phyloP scores from a whole-genome alignment of 2,113 vertebrate genomes.

The Peucedramus taeniatus region DNA sequence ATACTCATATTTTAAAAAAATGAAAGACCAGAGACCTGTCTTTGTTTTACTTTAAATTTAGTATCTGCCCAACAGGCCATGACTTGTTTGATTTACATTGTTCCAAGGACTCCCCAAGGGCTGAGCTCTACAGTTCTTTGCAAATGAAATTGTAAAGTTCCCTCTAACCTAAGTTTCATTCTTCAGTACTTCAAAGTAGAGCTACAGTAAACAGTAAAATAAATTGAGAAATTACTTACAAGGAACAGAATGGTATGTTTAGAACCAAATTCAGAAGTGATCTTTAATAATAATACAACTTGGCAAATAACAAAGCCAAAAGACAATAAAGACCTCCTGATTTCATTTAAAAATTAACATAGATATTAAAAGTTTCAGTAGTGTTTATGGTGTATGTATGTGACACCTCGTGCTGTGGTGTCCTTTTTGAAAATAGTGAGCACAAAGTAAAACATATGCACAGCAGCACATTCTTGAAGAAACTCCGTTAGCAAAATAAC shows the following conservation, averaged over 20 bases:
- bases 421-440: neutral
- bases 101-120: neutral
- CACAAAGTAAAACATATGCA: neutral
- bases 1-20: neutral
- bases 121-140: neutral
- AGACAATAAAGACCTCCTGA: neutral
- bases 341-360: neutral
- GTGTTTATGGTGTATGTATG: neutral
- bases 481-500: neutral
- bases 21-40: neutral
- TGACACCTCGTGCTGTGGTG: neutral
- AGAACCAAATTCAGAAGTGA: neutral
- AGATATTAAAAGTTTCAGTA: neutral
- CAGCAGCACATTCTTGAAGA: neutral
- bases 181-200: neutral
- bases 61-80: neutral
- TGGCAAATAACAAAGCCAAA: neutral
- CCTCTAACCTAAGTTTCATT: neutral
- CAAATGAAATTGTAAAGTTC: neutral
- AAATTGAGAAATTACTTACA: neutral
- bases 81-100: neutral
- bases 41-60: neutral
- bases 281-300: neutral
- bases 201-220: neutral
- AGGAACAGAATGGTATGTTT: neutral